Conservation (phyloP, 2,797 vertebrate genomes). For the Cyclura pinguis region DNA sequence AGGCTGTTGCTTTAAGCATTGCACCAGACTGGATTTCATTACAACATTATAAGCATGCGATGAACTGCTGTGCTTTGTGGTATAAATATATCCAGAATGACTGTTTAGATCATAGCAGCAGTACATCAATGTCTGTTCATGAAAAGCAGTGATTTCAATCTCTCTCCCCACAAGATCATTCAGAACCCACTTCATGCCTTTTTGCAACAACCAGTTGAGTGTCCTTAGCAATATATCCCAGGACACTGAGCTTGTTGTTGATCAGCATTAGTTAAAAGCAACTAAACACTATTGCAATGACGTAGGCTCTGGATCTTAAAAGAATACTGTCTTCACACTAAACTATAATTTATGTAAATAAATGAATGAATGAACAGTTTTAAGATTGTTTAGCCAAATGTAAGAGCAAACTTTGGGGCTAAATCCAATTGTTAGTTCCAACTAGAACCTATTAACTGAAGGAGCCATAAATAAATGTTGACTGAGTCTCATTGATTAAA, state of each 20-base stretch:
- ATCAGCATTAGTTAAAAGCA: neutral
- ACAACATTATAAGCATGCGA: neutral
- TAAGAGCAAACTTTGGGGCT: neutral
- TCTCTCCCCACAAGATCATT: neutral
- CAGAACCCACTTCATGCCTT: constrained; percentile 2
- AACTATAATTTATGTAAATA: neutral
- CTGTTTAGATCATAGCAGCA: neutral
- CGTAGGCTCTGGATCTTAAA: neutral
- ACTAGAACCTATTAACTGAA: too few relatives aligned
- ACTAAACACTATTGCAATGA: neutral
- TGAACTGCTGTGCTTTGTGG: neutral
- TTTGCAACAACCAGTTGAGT: neutral
- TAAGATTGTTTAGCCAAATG: neutral
- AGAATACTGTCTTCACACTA: neutral
- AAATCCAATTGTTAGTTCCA: too few relatives aligned
- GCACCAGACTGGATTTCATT: too few relatives aligned
- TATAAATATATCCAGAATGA: neutral
- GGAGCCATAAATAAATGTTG: too few relatives aligned
- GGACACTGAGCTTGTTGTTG: neutral
- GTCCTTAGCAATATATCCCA: neutral
- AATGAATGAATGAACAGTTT: neutral
- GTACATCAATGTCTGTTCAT: neutral
- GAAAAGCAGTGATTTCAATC: neutral
- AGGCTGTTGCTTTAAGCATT: too few relatives aligned
- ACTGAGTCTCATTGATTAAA: too few relatives aligned